Conservation (phyloP, 1,140 invertebrate species). For the Neuroterus valhalla region DNA sequence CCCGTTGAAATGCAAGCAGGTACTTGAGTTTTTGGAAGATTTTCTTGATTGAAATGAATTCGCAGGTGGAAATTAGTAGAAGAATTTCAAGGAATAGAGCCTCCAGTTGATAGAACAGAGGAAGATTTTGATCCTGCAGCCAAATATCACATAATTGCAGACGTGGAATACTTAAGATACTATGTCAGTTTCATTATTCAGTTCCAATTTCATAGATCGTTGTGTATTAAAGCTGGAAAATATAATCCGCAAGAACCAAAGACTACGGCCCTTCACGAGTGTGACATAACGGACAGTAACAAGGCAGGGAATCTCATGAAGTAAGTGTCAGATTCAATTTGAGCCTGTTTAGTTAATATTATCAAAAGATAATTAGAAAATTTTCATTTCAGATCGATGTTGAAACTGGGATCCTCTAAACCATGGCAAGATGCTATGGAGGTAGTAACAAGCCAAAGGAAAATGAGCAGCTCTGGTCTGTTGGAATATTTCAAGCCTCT, state of each 20-base stretch:
- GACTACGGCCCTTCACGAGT: conserved; percentile 83
- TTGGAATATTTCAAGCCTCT: conserved; percentile 87
- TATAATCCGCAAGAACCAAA: conserved; percentile 81
- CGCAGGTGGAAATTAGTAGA: conserved; percentile 80
- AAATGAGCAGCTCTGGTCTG: conserved; percentile 84
- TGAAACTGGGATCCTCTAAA: conserved; percentile 86
- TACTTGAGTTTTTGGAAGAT: not conserved
- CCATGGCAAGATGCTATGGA: conserved; percentile 91
- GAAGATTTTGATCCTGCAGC: conserved; percentile 90
- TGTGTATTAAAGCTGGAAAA: conserved; percentile 87
- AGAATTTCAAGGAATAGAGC: conserved; percentile 86
- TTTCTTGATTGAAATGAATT: conserved; percentile 25
- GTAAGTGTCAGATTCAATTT: conserved; percentile 35
- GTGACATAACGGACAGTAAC: conserved; percentile 88
- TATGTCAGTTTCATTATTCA: conserved; percentile 91
- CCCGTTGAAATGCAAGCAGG: not conserved
- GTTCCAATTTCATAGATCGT: conserved; percentile 92
- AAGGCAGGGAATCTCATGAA: conserved; percentile 77
- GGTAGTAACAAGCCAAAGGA: conserved; percentile 83
- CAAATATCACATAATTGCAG: conserved; percentile 89
- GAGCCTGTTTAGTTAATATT: not conserved
- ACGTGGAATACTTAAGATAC: conserved; percentile 91
- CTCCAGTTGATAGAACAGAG: conserved; percentile 84
- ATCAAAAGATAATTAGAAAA: conserved; percentile 30
- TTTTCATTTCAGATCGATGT: conserved; percentile 79